Evolutionary conservation across 2,113 vertebrate genomes (phyloP).

Genomic region (Neolamprologus toae): DNA sequence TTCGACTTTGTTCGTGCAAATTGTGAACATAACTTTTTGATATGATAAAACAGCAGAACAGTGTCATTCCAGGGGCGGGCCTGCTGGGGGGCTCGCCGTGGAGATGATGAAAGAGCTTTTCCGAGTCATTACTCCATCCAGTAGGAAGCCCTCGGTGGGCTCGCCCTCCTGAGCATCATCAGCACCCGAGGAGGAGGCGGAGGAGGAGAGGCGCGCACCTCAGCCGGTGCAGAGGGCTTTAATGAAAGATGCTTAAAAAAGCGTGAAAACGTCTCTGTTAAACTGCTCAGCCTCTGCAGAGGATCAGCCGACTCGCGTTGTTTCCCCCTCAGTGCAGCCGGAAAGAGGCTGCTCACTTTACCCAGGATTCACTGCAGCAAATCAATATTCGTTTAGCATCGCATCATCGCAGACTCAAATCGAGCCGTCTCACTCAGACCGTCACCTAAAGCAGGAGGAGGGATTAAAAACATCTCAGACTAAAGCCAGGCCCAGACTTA

Average conservation of each 20-base stretch:
- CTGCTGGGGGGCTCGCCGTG: neutral
- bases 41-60: neutral
- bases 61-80: neutral
- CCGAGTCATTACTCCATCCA: neutral
- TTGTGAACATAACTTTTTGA: conserved; percentile 28
- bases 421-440: neutral
- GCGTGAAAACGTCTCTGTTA: conserved; percentile 25
- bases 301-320: neutral
- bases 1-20: conserved; percentile 26
- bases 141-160: neutral
- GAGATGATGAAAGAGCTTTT: conserved; percentile 3
- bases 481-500: neutral
- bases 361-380: conserved; percentile 47
- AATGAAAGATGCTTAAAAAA: conserved; percentile 44
- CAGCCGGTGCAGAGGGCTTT: neutral
- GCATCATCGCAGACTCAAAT: neutral
- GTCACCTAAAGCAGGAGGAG: neutral
- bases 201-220: neutral
- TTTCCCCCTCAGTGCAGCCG: conserved; percentile 23
- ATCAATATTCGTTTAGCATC: conserved; percentile 43
- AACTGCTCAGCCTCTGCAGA: conserved; percentile 21
- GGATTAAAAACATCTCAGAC: neutral
- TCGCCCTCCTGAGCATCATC: neutral
- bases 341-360: conserved; percentile 23
- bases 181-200: neutral